These are phyloP conservation scores for Halictus quadricinctus DNA, from an alignment of 2,888 invertebrate species.

Conservation along the genomic window DNA sequence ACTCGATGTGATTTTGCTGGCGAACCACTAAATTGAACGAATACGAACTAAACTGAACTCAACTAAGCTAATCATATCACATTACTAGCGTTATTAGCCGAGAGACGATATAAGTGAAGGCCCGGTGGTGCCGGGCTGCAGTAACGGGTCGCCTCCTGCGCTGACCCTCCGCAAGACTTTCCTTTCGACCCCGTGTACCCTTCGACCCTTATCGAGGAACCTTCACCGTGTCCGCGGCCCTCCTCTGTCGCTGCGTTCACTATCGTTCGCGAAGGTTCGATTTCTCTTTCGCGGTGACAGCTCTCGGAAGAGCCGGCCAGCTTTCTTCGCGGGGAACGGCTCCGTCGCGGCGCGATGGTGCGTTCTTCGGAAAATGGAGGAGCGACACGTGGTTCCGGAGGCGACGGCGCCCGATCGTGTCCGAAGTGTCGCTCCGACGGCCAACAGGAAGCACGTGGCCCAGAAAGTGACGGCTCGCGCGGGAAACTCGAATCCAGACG, in stretches of 20 bases:
- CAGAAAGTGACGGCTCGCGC: conserved; percentile 44
- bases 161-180: conserved; percentile 77
- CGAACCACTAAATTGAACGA: conserved; percentile 82
- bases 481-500: conserved; percentile 19
- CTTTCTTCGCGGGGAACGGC: background rate
- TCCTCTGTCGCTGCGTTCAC: background rate
- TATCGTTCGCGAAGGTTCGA: background rate
- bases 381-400: conserved; percentile 2
- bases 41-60: conserved; percentile 82
- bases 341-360: background rate
- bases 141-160: conserved; percentile 81
- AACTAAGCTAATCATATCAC: conserved; percentile 83
- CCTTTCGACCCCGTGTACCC: conserved; percentile 53
- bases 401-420: conserved; percentile 51
- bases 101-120: conserved; percentile 82
- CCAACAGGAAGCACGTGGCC: conserved; percentile 45
- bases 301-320: background rate
- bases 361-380: background rate
- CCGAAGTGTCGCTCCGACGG: conserved; percentile 38
- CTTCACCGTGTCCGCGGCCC: background rate
- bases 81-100: conserved; percentile 82
- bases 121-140: conserved; percentile 80
- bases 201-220: background rate
- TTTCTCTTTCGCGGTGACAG: background rate
- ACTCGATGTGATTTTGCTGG: conserved; percentile 82